Percentiles rank a stretch among this genome's conserved stretches.
phyloP scores from a whole-genome alignment of 1,140 invertebrate species.

The Augochlora pura region DNA sequence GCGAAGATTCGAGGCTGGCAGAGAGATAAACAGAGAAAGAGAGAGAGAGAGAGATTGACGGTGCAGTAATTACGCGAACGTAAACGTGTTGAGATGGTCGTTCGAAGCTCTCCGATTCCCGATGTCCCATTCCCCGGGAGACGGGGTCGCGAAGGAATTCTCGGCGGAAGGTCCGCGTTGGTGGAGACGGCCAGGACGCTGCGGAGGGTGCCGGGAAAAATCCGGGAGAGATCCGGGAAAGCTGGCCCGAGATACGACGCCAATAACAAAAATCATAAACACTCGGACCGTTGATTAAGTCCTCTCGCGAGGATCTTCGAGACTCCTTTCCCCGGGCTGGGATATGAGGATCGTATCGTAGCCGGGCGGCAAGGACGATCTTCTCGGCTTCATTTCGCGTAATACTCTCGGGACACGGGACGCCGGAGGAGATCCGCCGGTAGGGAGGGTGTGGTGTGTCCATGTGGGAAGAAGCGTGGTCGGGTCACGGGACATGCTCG shows the following conservation, averaged over 20 bases:
- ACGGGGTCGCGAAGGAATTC: no score
- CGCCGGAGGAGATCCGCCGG: background rate
- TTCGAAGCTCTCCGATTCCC: no score
- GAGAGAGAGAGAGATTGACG: no score
- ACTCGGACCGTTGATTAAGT: conserved; percentile 78
- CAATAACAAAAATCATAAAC: conserved; percentile 80
- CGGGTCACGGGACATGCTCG: background rate
- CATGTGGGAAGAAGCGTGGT: conserved; percentile 19
- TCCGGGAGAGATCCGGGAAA: conserved; percentile 51
- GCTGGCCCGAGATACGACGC: conserved; percentile 68
- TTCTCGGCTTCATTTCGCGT: conserved; percentile 68
- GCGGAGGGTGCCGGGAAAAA: no score
- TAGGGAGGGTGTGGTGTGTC: conserved; percentile 6
- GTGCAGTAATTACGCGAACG: no score
- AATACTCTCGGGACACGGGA: conserved; percentile 70
- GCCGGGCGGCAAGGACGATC: conserved; percentile 40
- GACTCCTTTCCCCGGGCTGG: conserved; percentile 41
- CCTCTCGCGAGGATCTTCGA: conserved; percentile 64
- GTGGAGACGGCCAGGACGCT: no score
- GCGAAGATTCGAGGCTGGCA: no score
- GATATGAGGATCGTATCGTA: conserved; percentile 63
- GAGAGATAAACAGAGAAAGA: no score
- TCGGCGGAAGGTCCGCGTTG: no score
- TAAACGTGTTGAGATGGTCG: no score
- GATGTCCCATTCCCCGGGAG: no score